Percentiles rank a stretch among this genome's conserved stretches.
Evolutionary conservation across 2,797 vertebrate species (phyloP).

Genomic region (Squalus acanthias): DNA sequence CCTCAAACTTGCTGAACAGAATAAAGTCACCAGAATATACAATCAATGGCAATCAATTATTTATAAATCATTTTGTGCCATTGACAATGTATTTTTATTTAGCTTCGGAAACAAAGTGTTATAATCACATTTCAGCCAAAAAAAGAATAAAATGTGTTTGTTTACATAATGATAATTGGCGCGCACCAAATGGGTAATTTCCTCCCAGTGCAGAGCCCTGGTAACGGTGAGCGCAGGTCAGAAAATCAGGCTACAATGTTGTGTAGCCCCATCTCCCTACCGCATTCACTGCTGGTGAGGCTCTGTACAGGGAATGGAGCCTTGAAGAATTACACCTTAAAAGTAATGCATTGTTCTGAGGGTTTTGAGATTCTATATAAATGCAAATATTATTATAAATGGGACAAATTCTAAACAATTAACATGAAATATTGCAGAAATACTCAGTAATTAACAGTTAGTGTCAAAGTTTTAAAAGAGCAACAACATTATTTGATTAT

Average conservation of each 20-base stretch:
- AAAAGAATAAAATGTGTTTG: not conserved
- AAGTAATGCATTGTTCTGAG: not conserved
- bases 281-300: not conserved
- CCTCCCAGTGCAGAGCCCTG: not conserved
- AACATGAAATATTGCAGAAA: not conserved
- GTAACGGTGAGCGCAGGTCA: not conserved
- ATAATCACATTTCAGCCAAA: not conserved
- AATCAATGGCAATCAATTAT: not conserved
- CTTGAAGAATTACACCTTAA: not conserved
- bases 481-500: not conserved
- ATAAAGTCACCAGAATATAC: not conserved
- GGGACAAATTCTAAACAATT: not conserved
- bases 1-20: not conserved
- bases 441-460: not conserved
- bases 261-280: not conserved
- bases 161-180: not conserved
- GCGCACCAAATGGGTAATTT: not conserved
- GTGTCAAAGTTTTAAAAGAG: not conserved
- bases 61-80: not conserved
- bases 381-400: not conserved
- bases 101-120: not conserved
- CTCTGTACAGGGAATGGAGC: not conserved
- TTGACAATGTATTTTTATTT: not conserved
- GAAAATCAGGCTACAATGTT: not conserved
- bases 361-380: too few species aligned